Conservation (phyloP, 2,888 invertebrate species). For the Drosophila kanekoi region DNA sequence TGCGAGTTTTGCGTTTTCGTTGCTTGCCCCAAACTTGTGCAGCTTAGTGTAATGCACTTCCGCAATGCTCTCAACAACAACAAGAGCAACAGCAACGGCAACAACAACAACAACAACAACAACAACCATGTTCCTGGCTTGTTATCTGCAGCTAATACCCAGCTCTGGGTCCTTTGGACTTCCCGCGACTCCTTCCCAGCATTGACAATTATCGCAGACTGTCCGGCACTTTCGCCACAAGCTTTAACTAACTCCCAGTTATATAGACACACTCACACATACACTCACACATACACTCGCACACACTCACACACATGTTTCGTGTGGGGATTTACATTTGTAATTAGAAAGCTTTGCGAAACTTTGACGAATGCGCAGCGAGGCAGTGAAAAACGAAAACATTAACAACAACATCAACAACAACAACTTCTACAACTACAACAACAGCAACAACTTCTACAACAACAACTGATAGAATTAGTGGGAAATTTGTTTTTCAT, state of each 20-base stretch:
- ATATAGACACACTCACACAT: slow-evolving; percentile 6
- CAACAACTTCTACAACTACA: slow-evolving; percentile 13
- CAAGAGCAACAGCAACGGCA: slow-evolving; percentile 33
- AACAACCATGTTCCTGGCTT: slow-evolving; percentile 39
- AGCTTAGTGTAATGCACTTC: slow-evolving; percentile 47
- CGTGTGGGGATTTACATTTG: slow-evolving; percentile 81
- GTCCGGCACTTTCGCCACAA: slow-evolving; percentile 34
- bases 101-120: slow-evolving; percentile 32
- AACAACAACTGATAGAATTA: slow-evolving; percentile 3
- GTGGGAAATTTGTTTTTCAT: slow-evolving; percentile 1
- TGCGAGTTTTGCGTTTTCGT: background rate
- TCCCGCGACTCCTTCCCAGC: slow-evolving; percentile 10
- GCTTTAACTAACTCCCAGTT: slow-evolving; percentile 39
- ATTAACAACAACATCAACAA: slow-evolving; percentile 25
- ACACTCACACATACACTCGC: slow-evolving; percentile 22
- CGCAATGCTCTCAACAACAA: slow-evolving; percentile 22
- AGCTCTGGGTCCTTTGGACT: slow-evolving; percentile 6
- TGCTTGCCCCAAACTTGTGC: slow-evolving; percentile 6
- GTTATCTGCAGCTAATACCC: slow-evolving; percentile 65
- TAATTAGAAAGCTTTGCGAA: slow-evolving; percentile 81
- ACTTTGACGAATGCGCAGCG: slow-evolving; percentile 66
- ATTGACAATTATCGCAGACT: slow-evolving; percentile 64
- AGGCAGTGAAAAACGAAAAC: slow-evolving; percentile 20
- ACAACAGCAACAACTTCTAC: slow-evolving; percentile 10
- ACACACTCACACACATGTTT: slow-evolving; percentile 18